Conservation (phyloP, 2,797 vertebrate species). For the Oreonectes daqikongensis region DNA sequence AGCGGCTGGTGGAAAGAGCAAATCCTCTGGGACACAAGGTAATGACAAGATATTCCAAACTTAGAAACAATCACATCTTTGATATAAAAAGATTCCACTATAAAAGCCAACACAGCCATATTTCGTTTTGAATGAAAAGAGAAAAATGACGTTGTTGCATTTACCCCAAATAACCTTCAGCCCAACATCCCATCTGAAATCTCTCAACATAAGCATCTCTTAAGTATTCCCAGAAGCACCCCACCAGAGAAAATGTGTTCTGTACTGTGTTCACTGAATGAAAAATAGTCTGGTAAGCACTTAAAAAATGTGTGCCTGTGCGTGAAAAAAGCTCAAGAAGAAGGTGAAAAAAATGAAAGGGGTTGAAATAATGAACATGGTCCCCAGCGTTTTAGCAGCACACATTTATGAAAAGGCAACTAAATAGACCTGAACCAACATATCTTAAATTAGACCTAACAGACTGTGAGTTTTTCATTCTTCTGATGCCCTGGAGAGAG, state of each 20-base stretch:
- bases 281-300: conserved; percentile 43
- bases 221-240: conserved; percentile 9
- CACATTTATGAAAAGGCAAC: background rate
- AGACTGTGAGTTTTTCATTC: conserved; percentile 31
- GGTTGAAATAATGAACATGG: background rate
- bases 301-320: conserved; percentile 40
- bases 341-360: background rate
- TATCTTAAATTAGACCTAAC: conserved; percentile 56
- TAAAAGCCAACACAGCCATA: background rate
- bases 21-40: conserved; percentile 90
- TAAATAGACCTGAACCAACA: conserved; percentile 42
- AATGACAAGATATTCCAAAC: conserved; percentile 51
- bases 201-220: conserved; percentile 23
- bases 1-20: conserved; percentile 88
- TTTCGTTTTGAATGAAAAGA: conserved; percentile 2
- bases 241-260: conserved; percentile 19
- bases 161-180: conserved; percentile 19
- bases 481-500: conserved; percentile 27
- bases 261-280: conserved; percentile 34
- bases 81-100: background rate
- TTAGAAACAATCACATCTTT: background rate
- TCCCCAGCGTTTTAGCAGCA: conserved; percentile 18
- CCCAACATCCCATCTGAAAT: conserved; percentile 12
- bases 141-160: conserved; percentile 11
- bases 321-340: conserved; percentile 15